These are phyloP conservation scores for Squalus acanthias DNA, from an alignment of 2,797 vertebrate genomes.

Conservation along the genomic window DNA sequence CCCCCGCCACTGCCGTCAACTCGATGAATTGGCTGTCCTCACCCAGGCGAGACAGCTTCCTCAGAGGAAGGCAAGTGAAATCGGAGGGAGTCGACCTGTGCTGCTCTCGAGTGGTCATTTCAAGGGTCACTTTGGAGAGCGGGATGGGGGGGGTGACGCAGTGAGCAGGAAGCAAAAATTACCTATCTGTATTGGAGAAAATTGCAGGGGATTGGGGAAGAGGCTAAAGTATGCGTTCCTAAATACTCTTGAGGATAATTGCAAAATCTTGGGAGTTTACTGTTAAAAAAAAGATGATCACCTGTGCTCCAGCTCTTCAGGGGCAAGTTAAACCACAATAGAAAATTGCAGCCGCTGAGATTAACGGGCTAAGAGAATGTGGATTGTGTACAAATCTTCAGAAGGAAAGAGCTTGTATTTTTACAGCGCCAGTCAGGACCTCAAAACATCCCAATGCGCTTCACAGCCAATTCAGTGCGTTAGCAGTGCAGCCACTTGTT, in stretches of 20 bases:
- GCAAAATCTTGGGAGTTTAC: not conserved
- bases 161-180: not conserved
- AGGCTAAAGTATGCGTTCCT: not conserved
- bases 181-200: not conserved
- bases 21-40: not conserved
- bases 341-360: not conserved
- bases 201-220: not conserved
- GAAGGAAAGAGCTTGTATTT: not conserved
- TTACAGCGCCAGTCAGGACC: not conserved
- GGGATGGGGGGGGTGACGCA: not conserved
- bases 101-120: not conserved
- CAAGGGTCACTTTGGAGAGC: not conserved
- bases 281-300: not conserved
- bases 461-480: not conserved
- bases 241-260: not conserved
- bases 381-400: not conserved
- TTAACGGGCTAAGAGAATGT: not conserved
- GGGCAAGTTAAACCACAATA: not conserved
- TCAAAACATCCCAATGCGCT: not conserved
- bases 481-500: not conserved
- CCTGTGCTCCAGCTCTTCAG: not conserved
- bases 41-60: not conserved
- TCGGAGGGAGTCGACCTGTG: not conserved
- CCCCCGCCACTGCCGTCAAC: not conserved
- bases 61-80: not conserved